Percentiles rank a stretch among this genome's conserved stretches.
Conservation (phyloP, 1,140 invertebrate genomes). For the Pogonomyrmex californicus region DNA sequence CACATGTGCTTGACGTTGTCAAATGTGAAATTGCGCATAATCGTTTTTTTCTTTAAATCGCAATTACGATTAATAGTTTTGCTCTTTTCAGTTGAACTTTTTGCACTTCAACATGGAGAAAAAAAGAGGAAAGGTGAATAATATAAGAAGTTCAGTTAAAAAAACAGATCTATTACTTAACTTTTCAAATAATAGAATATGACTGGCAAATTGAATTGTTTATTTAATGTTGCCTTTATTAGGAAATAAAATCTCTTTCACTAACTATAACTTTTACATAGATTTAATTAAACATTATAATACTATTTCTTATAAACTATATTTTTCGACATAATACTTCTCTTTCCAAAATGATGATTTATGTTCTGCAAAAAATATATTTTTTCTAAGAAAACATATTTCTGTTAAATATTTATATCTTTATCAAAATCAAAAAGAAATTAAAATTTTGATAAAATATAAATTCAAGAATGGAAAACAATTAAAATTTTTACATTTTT, state of each 20-base stretch:
- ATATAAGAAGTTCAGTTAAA: too few species aligned
- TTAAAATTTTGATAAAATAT: background rate
- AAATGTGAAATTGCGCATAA: slow-evolving; percentile 20
- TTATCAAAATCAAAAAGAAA: background rate
- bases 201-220: too few species aligned
- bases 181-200: too few species aligned
- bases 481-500: background rate
- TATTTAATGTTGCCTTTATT: background rate
- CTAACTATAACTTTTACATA: background rate
- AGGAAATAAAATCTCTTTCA: background rate
- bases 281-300: background rate
- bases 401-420: background rate
- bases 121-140: too few species aligned
- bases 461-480: background rate
- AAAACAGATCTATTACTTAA: too few species aligned
- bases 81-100: too few species aligned
- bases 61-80: slow-evolving; percentile 23
- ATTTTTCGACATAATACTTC: slow-evolving; percentile 1
- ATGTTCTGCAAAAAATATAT: background rate
- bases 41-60: slow-evolving; percentile 29
- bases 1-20: background rate
- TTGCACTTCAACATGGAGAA: too few species aligned
- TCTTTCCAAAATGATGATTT: background rate
- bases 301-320: background rate
- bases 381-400: background rate